A percentile compares a stretch with the other conserved stretches of the same genome.
Conservation (phyloP, 2,113 vertebrate species). For the Brachypodius melanocephalos region DNA sequence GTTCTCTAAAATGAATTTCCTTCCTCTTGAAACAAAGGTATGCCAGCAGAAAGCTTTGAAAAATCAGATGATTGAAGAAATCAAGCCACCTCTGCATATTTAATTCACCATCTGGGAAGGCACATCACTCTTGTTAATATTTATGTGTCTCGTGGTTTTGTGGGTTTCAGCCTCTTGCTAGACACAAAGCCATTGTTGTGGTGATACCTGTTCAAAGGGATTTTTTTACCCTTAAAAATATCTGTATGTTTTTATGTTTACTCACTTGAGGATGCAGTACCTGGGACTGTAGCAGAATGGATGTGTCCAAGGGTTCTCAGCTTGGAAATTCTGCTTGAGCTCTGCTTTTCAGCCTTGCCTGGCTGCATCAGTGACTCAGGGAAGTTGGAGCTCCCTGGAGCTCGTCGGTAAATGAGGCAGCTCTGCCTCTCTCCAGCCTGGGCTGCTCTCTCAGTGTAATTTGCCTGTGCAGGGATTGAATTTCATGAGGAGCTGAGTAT, state of each 20-base stretch:
- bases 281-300: neutral
- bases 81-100: neutral
- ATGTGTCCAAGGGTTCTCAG: neutral
- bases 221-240: neutral
- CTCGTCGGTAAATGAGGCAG: neutral
- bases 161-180: neutral
- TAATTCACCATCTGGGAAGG: neutral
- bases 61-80: neutral
- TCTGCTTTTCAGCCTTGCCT: neutral
- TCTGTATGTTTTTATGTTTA: rapidly evolving
- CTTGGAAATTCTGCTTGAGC: neutral
- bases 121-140: neutral
- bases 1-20: neutral
- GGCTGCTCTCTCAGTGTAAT: neutral
- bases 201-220: neutral
- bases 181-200: neutral
- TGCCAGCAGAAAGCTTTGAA: neutral
- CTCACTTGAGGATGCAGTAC: neutral
- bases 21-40: neutral
- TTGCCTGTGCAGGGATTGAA: neutral
- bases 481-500: neutral
- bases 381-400: neutral
- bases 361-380: neutral
- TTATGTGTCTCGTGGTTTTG: neutral
- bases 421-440: neutral